Evolutionary conservation across 2,888 invertebrate species (phyloP).

Genomic region (Sturmia bella): DNA sequence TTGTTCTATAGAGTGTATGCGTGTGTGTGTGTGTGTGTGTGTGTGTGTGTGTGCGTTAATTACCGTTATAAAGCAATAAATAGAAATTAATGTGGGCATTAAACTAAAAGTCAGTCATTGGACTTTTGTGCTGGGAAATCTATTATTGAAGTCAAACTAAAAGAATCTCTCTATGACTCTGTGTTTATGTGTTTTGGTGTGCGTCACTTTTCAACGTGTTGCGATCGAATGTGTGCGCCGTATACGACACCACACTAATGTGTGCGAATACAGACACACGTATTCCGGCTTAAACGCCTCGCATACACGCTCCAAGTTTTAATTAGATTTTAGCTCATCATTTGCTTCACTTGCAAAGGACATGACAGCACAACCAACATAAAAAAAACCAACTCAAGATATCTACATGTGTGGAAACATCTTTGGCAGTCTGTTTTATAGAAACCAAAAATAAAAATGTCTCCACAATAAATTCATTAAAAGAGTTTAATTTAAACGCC

Average conservation of each 20-base stretch:
- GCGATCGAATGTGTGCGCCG: background rate
- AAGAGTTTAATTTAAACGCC: slow-evolving; percentile 52
- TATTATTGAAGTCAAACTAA: slow-evolving; percentile 24
- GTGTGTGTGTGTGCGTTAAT: slow-evolving; percentile 56
- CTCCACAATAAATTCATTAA: slow-evolving; percentile 52
- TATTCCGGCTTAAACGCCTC: background rate
- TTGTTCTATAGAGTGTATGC: background rate
- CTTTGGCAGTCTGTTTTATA: background rate
- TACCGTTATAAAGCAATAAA: slow-evolving; percentile 68
- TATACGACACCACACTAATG: slow-evolving; percentile 16
- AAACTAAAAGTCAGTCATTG: slow-evolving; percentile 61
- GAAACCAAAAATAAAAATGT: background rate
- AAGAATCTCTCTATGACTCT: slow-evolving; percentile 12
- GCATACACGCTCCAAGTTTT: slow-evolving; percentile 40
- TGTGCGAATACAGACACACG: slow-evolving; percentile 4
- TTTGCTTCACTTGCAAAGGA: slow-evolving; percentile 49
- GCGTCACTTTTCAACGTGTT: background rate
- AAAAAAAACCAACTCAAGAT: background rate
- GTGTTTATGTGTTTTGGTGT: slow-evolving; percentile 2
- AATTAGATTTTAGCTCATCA: slow-evolving; percentile 67
- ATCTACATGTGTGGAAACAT: background rate
- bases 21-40: background rate
- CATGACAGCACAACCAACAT: background rate
- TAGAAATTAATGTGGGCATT: slow-evolving; percentile 65
- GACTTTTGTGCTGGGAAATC: slow-evolving; percentile 16